A percentile compares a stretch with the other conserved stretches of the same genome.
phyloP scores from a whole-genome alignment of 2,797 vertebrate genomes.

The Esox masquinongy region DNA sequence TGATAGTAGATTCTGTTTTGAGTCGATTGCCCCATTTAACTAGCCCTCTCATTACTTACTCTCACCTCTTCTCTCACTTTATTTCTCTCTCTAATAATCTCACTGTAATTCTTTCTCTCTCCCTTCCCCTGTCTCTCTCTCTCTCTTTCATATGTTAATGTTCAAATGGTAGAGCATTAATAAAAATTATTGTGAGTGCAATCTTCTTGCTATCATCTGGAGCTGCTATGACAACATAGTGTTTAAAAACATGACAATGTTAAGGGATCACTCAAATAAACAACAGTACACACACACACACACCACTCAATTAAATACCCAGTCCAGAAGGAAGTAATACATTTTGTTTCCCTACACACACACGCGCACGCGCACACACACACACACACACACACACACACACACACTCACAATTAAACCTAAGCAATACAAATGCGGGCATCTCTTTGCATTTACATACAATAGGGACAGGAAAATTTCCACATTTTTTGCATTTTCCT shows the following conservation, averaged over 20 bases:
- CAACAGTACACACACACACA: too few relatives aligned
- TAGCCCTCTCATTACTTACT: too few relatives aligned
- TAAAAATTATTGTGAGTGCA: not conserved
- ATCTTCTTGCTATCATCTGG: not conserved
- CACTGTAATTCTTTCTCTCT: slow-evolving; percentile 3
- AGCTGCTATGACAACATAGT: not conserved
- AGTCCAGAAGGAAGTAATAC: not conserved
- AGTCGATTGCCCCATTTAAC: too few relatives aligned
- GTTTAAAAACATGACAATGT: not conserved
- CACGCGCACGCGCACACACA: not conserved
- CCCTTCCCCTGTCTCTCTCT: slow-evolving; percentile 6
- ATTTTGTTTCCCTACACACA: not conserved
- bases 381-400: slow-evolving; percentile 7
- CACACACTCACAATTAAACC: not conserved
- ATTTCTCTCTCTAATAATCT: not conserved
- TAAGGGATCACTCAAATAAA: not conserved
- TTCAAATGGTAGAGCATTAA: not conserved
- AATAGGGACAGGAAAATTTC: not conserved
- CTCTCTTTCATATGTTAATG: slow-evolving; percentile 14
- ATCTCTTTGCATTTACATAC: too few relatives aligned
- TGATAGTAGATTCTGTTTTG: too few relatives aligned
- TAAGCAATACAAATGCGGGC: too few relatives aligned
- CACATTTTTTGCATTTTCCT: too few relatives aligned
- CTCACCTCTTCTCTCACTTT: not conserved
- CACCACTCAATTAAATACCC: not conserved